Evolutionary conservation across 2,113 vertebrate genomes (phyloP).

Genomic region (Silurus asotus): DNA sequence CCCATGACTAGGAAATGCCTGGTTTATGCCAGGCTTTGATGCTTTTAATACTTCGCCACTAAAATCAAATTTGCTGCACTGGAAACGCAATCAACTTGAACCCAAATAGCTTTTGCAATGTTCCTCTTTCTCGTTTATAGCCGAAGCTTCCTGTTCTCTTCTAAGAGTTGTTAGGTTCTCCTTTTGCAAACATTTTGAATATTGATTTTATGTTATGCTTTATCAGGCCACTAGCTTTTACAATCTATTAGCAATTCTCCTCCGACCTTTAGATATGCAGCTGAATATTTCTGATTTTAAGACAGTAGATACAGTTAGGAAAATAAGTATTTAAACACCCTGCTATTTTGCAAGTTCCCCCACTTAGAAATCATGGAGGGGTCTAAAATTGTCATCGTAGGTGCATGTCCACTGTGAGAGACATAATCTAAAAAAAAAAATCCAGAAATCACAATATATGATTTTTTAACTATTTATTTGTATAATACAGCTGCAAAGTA

Average conservation of each 20-base stretch:
- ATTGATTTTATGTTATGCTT: not conserved
- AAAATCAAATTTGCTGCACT: not conserved
- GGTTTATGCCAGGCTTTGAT: no score
- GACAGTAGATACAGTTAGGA: not conserved
- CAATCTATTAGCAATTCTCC: not conserved
- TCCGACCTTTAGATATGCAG: not conserved
- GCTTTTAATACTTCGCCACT: not conserved
- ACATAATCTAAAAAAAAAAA: no score
- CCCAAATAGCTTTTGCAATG: not conserved
- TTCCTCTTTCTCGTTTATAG: constrained; percentile 16
- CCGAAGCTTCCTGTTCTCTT: not conserved
- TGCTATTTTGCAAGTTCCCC: no score
- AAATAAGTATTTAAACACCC: no score
- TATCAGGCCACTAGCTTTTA: not conserved
- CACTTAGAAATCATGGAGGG: no score
- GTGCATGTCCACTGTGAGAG: no score
- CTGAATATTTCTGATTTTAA: not conserved
- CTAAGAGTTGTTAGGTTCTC: not conserved
- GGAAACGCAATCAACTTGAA: constrained; percentile 4
- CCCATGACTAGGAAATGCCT: not conserved
- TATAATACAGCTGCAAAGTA: no score
- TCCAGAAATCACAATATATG: no score
- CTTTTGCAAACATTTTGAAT: not conserved
- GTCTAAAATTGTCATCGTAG: no score
- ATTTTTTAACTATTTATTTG: no score